A percentile compares a stretch with the other conserved stretches of the same genome.
phyloP scores from a whole-genome alignment of 2,888 invertebrate genomes.

The Boloria euphrosyne region DNA sequence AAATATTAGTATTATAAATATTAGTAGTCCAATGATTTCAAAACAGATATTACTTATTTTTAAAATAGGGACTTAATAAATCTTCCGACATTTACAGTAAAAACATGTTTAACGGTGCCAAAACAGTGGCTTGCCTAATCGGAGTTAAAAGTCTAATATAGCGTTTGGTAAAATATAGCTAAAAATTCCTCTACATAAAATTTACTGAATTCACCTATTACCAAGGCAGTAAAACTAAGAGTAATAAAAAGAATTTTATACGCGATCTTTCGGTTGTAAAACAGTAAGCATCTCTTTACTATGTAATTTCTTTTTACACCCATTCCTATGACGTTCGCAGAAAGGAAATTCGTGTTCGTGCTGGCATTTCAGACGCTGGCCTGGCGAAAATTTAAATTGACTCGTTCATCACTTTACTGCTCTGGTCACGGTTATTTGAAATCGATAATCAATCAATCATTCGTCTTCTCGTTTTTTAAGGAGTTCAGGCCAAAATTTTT shows the following conservation, averaged over 20 bases:
- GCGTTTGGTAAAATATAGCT: neutral
- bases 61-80: no score
- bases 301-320: slow-evolving; percentile 66
- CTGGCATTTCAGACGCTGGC: slow-evolving; percentile 39
- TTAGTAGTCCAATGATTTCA: no score
- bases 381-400: slow-evolving; percentile 59
- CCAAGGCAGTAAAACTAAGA: slow-evolving; percentile 61
- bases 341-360: slow-evolving; percentile 51
- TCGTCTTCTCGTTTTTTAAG: slow-evolving; percentile 26
- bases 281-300: slow-evolving; percentile 68
- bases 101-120: no score
- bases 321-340: slow-evolving; percentile 53
- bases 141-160: neutral
- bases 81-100: no score
- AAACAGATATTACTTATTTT: no score
- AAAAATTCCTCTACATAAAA: slow-evolving; percentile 42
- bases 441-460: slow-evolving; percentile 36
- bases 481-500: slow-evolving; percentile 14
- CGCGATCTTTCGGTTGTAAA: slow-evolving; percentile 67
- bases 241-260: slow-evolving; percentile 74
- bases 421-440: slow-evolving; percentile 38
- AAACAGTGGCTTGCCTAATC: no score
- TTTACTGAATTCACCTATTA: slow-evolving; percentile 63
- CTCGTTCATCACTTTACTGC: slow-evolving; percentile 48
- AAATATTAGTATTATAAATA: no score